Base-by-base conservation (phyloP, 2,888 invertebrate species). In the Epicampocera succincta region DNA sequence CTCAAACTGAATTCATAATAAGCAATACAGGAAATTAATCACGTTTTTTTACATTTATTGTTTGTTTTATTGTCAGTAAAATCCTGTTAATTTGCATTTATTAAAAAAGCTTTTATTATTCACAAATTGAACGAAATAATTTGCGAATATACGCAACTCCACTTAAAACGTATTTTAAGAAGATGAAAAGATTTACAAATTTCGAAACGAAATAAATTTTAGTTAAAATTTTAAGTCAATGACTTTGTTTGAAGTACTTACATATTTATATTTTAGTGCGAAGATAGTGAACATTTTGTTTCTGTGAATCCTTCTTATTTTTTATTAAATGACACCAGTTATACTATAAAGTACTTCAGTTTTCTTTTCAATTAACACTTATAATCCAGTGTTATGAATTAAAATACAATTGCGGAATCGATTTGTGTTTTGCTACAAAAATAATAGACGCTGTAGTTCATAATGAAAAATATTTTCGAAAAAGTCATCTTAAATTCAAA, bases 31-130 rank as follows among this genome's bases (percentile, higher is more conserved):
- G 71, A 77, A 77, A 72, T 71, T 71, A 71, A 65, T 65, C 69
- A 56, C 17, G 19, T 15, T 21, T 3, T 42, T 71, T 17, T 25
- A 17, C 46, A 25, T 46, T 63, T 61, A 52, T 46, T 54, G 2
- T 46, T 46, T 50, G n/a, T n/a, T 54, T 46, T 13, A 38, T 21
- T n/a, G 13, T 17, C 11, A 29, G 58, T 46, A 65, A 71, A 58
- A 77, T 77, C 71, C 77, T 77, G 77, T 72, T 77, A 56, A 77
- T 77, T 77, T 77, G 50, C 77, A 77, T 77, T 61, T 15, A 61
- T 60, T 15, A 38, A 38, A 25, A 48, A 25, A 50, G 17, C 0
- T n/a, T 25, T 21, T 42, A 17, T 54, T 33, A 56, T 33, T 46
- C 29, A 46, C 12, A 56, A 6, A 0, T 15, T 19, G n/a, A n/a